Evolutionary conservation across 2,888 invertebrate genomes (phyloP), one percentile per base, ranked within the genome.

Genomic region (Dione juno): DNA sequence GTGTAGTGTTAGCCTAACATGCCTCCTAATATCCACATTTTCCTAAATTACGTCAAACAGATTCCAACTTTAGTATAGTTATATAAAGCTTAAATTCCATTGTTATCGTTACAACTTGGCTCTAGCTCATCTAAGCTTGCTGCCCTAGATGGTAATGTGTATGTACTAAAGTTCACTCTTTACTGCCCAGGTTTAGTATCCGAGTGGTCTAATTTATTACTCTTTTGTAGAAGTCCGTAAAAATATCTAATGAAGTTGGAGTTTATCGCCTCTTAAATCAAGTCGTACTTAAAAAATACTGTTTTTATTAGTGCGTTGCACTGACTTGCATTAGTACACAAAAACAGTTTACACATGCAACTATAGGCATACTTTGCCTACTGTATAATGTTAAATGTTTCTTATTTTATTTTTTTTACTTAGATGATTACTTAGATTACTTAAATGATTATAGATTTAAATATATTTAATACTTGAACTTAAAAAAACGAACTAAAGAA

Each of bases 81-180:
- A 0, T 11, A 45, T 58, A 71, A 64, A 43, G 72, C 58, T n/a
- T 2, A 37, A 16, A 52, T 58, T 67, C 11, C 8, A 19, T 41
- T 65, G 40, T 48, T 8, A n/a, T 14, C n/a, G 11, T 61, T 28
- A 58, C 28, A 63, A 48, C 54, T 68, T 57, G 65, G 61, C 35
- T 59, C 28, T 64, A 67, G 65, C 70, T 72, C 65, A 72, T 72
- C 67, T 48, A 52, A 66, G 66, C 63, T 63, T 67, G 66, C 67
- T 50, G 66, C 65, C 61, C 69, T 71, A 71, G 66, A 59, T 73
- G 50, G 71, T 70, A 69, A 68, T 69, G 74, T 69, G 59, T 72
- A 73, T 74, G 76, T 67, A 71, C 71, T 71, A 74, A 75, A 77
- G 74, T 77, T 77, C 66, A 67, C 59, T 71, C 74, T 75, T 77